Percentiles rank a stretch among this genome's conserved stretches.
Conservation (phyloP, 2,888 invertebrate genomes). For the Piscicola geometra region DNA sequence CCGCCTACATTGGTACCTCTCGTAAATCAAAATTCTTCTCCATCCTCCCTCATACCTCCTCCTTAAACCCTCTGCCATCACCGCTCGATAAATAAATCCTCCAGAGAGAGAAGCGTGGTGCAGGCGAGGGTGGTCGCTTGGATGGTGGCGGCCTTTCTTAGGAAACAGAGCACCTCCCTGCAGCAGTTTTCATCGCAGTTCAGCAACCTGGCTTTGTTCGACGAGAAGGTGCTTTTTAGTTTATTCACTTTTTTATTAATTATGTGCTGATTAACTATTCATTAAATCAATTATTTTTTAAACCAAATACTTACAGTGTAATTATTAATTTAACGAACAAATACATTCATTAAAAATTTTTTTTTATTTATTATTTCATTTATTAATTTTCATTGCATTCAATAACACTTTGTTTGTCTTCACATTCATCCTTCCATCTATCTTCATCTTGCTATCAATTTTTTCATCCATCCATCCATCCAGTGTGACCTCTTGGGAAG, state of each 20-base stretch:
- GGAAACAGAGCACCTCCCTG: conserved; percentile 70
- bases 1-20: not conserved
- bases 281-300: too few species aligned
- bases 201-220: conserved; percentile 71
- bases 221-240: conserved; percentile 70
- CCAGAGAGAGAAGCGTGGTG: conserved; percentile 69
- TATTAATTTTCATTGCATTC: too few species aligned
- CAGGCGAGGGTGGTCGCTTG: conserved; percentile 70
- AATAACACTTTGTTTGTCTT: not conserved
- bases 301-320: too few species aligned
- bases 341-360: too few species aligned
- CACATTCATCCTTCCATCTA: not conserved
- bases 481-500: conserved; percentile 69
- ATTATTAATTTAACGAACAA: not conserved
- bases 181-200: conserved; percentile 75
- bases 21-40: not conserved
- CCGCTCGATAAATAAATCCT: too few species aligned
- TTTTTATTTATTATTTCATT: too few species aligned
- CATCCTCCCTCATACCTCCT: not conserved
- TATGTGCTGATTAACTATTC: too few species aligned
- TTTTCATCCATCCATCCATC: not conserved
- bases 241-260: not conserved
- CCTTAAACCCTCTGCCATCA: not conserved
- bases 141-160: conserved; percentile 75
- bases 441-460: not conserved